Percentiles rank a stretch among this genome's conserved stretches.
These are phyloP conservation scores for Herminia tarsipennalis DNA, from an alignment of 2,888 invertebrate species.

Conservation along the genomic window DNA sequence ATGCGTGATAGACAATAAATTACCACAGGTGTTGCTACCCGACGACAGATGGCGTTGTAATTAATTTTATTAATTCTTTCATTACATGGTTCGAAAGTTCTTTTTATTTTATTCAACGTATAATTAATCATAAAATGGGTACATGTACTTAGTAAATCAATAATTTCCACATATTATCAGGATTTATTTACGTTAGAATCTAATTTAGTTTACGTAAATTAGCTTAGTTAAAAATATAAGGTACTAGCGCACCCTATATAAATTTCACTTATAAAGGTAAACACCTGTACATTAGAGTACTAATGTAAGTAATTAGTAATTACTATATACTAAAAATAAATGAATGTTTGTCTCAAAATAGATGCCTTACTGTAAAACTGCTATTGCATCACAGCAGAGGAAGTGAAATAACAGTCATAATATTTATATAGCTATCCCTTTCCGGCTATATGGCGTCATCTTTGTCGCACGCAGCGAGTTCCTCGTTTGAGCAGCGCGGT, in stretches of 20 bases:
- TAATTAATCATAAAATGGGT: neutral
- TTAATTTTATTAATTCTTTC: constrained; percentile 2
- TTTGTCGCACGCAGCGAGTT: constrained; percentile 66
- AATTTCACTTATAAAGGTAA: neutral
- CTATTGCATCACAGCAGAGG: constrained; percentile 84
- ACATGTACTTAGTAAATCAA: neutral
- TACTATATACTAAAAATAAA: constrained; percentile 61
- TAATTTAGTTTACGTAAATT: too few species aligned
- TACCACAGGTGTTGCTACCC: constrained; percentile 63
- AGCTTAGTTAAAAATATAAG: too few species aligned
- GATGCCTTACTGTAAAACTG: constrained; percentile 74
- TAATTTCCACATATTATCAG: too few species aligned
- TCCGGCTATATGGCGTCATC: constrained; percentile 66
- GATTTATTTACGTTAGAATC: too few species aligned
- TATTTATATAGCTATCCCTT: constrained; percentile 80
- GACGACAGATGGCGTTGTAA: constrained; percentile 70
- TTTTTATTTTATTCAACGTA: neutral
- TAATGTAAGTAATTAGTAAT: constrained; percentile 34
- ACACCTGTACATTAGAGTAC: constrained; percentile 15
- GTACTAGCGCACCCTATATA: neutral
- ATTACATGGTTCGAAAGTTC: neutral
- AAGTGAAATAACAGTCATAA: constrained; percentile 85
- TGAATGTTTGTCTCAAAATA: constrained; percentile 78
- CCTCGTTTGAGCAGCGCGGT: constrained; percentile 61
- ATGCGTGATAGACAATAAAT: constrained; percentile 57